These are phyloP conservation scores for Ostrea denselamellosa DNA, from an alignment of 1,140 invertebrate genomes.

Conservation along the genomic window DNA sequence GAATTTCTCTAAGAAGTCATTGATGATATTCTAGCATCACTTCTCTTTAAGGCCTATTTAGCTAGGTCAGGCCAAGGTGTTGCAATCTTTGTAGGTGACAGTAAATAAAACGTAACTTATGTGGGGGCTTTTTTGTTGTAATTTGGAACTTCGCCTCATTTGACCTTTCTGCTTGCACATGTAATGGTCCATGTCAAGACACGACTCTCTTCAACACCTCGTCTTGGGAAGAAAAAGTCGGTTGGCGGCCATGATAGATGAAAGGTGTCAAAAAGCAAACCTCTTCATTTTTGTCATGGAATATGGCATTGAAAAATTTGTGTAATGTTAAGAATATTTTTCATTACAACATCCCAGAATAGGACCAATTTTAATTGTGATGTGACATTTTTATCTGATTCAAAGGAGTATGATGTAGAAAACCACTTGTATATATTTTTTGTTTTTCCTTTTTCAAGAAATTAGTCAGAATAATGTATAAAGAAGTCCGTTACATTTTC, in stretches of 20 bases:
- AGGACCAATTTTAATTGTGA: constrained; percentile 1
- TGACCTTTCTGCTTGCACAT: constrained; percentile 3
- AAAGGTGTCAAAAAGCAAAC: constrained; percentile 30
- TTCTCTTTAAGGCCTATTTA: not conserved
- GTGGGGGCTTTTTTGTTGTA: not conserved
- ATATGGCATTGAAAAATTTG: constrained; percentile 40
- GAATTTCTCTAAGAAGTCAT: not conserved
- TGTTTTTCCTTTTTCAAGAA: too few relatives aligned
- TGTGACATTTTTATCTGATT: not conserved
- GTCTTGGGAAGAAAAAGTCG: constrained; percentile 12
- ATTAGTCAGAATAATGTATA: too few relatives aligned
- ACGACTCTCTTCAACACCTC: not conserved
- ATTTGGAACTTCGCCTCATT: not conserved
- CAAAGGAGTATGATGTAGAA: not conserved
- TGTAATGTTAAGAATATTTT: constrained; percentile 34
- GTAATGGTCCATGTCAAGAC: constrained; percentile 5
- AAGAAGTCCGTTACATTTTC: too few relatives aligned
- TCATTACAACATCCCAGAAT: constrained; percentile 4
- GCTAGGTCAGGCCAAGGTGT: not conserved
- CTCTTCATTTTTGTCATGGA: constrained; percentile 27
- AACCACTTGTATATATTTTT: too few relatives aligned
- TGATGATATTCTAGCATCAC: not conserved
- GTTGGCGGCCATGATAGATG: constrained; percentile 17
- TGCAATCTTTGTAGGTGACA: not conserved
- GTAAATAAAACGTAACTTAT: not conserved